These are phyloP conservation scores for Ophion slaviceki DNA, from an alignment of 2,888 invertebrate genomes.

Conservation along the genomic window DNA sequence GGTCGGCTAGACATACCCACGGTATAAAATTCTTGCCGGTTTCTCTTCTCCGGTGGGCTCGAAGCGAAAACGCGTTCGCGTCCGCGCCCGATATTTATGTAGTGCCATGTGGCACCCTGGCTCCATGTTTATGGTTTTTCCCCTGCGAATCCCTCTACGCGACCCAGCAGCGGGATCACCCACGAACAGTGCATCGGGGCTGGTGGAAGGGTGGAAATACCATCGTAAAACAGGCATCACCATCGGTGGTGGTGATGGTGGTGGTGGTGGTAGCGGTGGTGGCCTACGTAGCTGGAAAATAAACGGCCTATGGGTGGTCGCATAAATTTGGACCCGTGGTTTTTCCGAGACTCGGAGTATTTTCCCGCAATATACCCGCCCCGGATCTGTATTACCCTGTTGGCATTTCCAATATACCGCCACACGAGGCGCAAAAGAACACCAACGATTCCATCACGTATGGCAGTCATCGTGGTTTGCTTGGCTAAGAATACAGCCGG, in stretches of 20 bases:
- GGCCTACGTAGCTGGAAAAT: conserved; percentile 71
- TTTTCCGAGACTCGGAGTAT: conserved; percentile 41
- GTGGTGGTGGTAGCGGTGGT: conserved; percentile 9
- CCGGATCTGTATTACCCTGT: conserved; percentile 4
- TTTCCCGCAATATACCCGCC: conserved; percentile 17
- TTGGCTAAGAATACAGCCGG: neutral
- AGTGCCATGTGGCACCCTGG: conserved; percentile 72
- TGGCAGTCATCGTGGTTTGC: neutral
- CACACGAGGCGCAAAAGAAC: neutral
- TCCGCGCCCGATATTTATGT: conserved; percentile 76
- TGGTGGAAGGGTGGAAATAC: conserved; percentile 75
- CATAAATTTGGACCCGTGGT: conserved; percentile 70
- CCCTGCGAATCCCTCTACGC: conserved; percentile 26
- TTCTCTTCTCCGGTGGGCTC: neutral
- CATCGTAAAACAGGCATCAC: conserved; percentile 75
- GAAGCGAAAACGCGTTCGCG: conserved; percentile 54
- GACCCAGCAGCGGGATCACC: conserved; percentile 23
- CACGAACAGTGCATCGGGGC: conserved; percentile 57
- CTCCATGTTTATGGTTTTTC: conserved; percentile 77
- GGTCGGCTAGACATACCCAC: neutral
- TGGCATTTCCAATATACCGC: neutral
- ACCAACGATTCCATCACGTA: neutral
- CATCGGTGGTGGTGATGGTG: conserved; percentile 47
- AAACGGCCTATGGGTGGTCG: conserved; percentile 75
- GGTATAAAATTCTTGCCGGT: neutral